Evolutionary conservation across 2,888 invertebrate species (phyloP), one percentile per base, ranked within the genome.

Genomic region (Epinotia nisella): DNA sequence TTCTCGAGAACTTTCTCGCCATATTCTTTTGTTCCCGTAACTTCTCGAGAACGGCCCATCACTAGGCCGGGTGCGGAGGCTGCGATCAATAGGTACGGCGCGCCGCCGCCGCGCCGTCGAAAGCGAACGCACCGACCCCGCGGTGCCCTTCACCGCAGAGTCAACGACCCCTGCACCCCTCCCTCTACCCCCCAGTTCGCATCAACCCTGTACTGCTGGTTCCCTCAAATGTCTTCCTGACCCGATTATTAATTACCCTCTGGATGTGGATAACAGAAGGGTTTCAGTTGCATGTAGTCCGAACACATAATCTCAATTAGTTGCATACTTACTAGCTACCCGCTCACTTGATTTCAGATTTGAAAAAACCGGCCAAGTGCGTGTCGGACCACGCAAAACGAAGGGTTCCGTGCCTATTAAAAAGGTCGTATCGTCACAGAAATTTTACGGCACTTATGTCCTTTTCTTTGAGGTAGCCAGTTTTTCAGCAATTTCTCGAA

Each of bases 71-170:
- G 87, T 77, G 86, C 86, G 88, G 89, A 82, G 90, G 87, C 87
- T 85, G 84, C 92, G 92, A 93, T 93, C 93, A 90, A 91, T 90
- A n/a, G n/a, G n/a, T n/a, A 91, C 85, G 83, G 78, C 79, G 79
- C 80, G 78, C 77, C 79, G 80, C 76, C 80, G 82, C 79, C 82
- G 80, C 85, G 86, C 86, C 88, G 89, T 83, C 87, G 91, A 91
- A 92, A 92, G 90, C 90, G 91, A 90, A 90, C 90, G 91, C 88
- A 83, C 84, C 89, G 89, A 90, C 90, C 91, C 87, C 89, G 86
- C 90, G 64, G 75, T 92, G 92, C 90, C 92, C 92, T 92, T 92
- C 93, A 90, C 88, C 85, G 85, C 82, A 84, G 87, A 88, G 92
- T 92, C 92, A 89, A 87, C 90, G 92, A 92, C 92, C 92, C 87